A percentile compares a stretch with the other conserved stretches of the same genome.
These are phyloP conservation scores for Aphelocoma californica DNA, from an alignment of 2,797 vertebrate species.

Conservation along the genomic window DNA sequence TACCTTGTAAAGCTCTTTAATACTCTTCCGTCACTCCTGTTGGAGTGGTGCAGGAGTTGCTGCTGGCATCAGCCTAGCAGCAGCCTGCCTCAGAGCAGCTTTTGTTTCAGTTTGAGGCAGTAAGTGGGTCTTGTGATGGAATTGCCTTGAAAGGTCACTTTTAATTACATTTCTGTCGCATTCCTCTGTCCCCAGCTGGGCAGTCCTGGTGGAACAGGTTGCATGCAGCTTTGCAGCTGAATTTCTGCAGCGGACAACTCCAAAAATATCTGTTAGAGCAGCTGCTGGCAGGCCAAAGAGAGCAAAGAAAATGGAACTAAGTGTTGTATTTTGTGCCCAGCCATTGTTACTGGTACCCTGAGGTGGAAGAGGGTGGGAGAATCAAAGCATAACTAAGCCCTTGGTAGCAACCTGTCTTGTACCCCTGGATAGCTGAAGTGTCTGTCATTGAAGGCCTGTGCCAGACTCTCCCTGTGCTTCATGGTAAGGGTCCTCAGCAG, in stretches of 20 bases:
- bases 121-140: slow-evolving; percentile 4
- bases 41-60: neutral
- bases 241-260: neutral
- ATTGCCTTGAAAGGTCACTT: neutral
- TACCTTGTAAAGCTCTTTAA: neutral
- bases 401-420: neutral
- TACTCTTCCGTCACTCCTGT: neutral
- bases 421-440: neutral
- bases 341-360: neutral
- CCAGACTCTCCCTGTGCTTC: neutral
- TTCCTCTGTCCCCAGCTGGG: neutral
- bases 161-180: neutral
- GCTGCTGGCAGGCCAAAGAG: neutral
- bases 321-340: neutral
- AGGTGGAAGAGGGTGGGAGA: neutral
- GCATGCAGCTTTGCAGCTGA: neutral
- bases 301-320: neutral
- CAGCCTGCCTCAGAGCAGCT: slow-evolving; percentile 7
- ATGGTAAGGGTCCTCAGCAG: neutral
- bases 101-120: slow-evolving; percentile 26
- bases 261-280: neutral
- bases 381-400: neutral
- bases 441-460: neutral
- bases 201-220: neutral
- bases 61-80: neutral